Conservation (phyloP, 1,140 invertebrate genomes). For the Pararge aegeria region DNA sequence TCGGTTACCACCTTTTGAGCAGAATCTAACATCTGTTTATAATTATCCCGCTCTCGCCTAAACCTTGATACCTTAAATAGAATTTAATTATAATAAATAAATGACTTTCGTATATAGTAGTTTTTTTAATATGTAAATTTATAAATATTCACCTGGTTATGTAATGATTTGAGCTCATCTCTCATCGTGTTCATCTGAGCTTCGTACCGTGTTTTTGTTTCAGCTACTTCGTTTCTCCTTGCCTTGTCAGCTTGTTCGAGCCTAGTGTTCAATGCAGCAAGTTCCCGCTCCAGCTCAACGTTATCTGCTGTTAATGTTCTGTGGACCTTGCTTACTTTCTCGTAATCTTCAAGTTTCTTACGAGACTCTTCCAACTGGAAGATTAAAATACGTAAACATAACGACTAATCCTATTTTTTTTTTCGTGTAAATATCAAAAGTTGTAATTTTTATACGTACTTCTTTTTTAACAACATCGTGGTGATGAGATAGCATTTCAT, state of each 20-base stretch:
- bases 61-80: constrained; percentile 82
- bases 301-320: constrained; percentile 88
- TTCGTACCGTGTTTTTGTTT: constrained; percentile 94
- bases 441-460: constrained; percentile 30
- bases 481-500: constrained; percentile 81
- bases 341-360: constrained; percentile 91
- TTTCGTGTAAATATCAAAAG: background rate
- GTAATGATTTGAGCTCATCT: constrained; percentile 91
- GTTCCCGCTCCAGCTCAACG: constrained; percentile 86
- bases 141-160: constrained; percentile 84
- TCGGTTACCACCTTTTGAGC: constrained; percentile 91
- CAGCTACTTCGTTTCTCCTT: constrained; percentile 90
- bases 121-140: background rate
- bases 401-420: background rate
- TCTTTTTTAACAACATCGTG: constrained; percentile 68
- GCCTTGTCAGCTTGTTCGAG: constrained; percentile 89
- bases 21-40: constrained; percentile 93
- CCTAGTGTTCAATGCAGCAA: constrained; percentile 85
- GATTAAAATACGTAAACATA: background rate
- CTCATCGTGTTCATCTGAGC: constrained; percentile 91
- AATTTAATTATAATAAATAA: background rate
- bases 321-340: constrained; percentile 91
- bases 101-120: background rate
- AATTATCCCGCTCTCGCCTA: constrained; percentile 93
- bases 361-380: constrained; percentile 88